Conservation (phyloP, 2,888 invertebrate species). For the Tetrapedia diversipes region DNA sequence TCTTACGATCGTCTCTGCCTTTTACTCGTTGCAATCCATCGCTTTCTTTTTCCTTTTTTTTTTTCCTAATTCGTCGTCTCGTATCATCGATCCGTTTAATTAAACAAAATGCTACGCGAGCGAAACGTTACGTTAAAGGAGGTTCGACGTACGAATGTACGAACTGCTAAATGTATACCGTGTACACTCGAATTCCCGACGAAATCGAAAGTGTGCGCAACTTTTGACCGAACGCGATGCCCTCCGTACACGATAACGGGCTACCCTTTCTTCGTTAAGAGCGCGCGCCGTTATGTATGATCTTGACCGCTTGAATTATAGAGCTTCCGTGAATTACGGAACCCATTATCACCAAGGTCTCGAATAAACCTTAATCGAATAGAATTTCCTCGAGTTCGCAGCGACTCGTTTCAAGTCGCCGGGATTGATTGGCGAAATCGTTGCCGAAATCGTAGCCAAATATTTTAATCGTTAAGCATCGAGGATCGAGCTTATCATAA, state of each 20-base stretch:
- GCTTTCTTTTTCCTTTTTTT: conserved; percentile 3
- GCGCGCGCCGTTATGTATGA: conserved; percentile 48
- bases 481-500: neutral
- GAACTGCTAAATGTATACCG: neutral
- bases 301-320: conserved; percentile 58
- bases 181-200: neutral
- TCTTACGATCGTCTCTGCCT: neutral
- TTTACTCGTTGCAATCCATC: conserved; percentile 7
- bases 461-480: neutral
- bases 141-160: conserved; percentile 10
- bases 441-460: neutral
- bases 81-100: conserved; percentile 31
- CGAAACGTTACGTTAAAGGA: neutral
- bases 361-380: conserved; percentile 51
- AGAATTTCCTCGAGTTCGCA: conserved; percentile 34
- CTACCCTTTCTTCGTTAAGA: conserved; percentile 41
- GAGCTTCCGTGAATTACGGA: conserved; percentile 62
- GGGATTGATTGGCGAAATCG: too few relatives aligned
- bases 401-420: conserved; percentile 6
- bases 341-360: conserved; percentile 61
- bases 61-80: conserved; percentile 35
- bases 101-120: conserved; percentile 51
- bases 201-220: neutral
- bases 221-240: conserved; percentile 2
- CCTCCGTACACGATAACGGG: conserved; percentile 29